Evolutionary conservation across 2,888 invertebrate genomes (phyloP).

Genomic region (Sphaerophoria taeniata): DNA sequence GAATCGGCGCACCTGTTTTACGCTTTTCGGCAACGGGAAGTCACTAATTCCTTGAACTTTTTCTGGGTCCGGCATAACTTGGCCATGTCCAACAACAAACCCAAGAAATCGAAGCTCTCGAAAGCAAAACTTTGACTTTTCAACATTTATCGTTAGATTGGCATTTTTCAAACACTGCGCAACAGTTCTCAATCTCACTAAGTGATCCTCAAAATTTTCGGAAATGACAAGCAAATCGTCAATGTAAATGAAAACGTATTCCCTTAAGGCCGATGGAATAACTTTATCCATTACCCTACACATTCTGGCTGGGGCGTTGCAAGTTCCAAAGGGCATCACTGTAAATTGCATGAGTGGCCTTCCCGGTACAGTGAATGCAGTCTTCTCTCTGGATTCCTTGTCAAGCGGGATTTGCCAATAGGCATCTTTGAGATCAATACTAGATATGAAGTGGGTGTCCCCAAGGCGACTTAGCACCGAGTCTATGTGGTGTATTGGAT

Average conservation of each 20-base stretch:
- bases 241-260: no score
- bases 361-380: constrained; percentile 75
- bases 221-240: constrained; percentile 44
- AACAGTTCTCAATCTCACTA: constrained; percentile 24
- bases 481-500: constrained; percentile 70
- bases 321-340: constrained; percentile 63
- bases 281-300: no score
- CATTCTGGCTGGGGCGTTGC: constrained; percentile 13
- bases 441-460: no score
- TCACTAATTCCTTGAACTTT: constrained; percentile 39
- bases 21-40: constrained; percentile 35
- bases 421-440: constrained; percentile 70
- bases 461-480: constrained; percentile 66
- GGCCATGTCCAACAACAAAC: constrained; percentile 49
- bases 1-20: constrained; percentile 74
- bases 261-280: no score
- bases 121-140: constrained; percentile 55
- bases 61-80: constrained; percentile 42
- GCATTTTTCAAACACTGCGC: constrained; percentile 44
- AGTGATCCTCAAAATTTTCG: no score
- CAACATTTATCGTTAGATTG: constrained; percentile 54
- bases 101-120: constrained; percentile 41
- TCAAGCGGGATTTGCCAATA: constrained; percentile 53
- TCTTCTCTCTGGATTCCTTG: constrained; percentile 27
- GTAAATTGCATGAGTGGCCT: constrained; percentile 50